phyloP scores from a whole-genome alignment of 2,113 vertebrate genomes.

The Perccottus glenii region DNA sequence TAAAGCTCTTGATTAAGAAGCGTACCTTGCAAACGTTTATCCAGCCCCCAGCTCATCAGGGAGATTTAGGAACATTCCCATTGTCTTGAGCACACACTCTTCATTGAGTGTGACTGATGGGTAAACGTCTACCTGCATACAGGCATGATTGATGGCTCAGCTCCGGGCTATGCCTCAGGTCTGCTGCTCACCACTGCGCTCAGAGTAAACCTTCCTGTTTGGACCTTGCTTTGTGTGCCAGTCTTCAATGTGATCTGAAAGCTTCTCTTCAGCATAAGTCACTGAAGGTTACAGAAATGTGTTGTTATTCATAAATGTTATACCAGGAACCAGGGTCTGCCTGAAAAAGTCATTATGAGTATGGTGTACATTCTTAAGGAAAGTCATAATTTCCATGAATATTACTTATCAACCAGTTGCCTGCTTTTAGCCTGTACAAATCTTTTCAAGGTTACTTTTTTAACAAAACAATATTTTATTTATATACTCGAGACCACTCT shows the following conservation, averaged over 20 bases:
- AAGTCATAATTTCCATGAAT: constrained; percentile 38
- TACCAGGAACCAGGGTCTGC: constrained; percentile 30
- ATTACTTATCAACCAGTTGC: neutral
- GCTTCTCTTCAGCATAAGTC: constrained; percentile 6
- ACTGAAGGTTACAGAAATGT: neutral
- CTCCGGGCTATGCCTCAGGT: constrained; percentile 53
- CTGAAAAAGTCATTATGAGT: constrained; percentile 64
- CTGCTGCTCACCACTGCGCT: constrained; percentile 31
- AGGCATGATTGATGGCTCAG: constrained; percentile 71
- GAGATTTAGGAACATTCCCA: constrained; percentile 64
- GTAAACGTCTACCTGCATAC: constrained; percentile 71
- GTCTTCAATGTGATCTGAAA: neutral
- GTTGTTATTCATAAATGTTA: constrained; percentile 22
- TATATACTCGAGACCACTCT: no score
- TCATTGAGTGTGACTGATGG: constrained; percentile 72
- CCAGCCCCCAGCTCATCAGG: constrained; percentile 56
- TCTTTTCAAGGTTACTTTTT: neutral
- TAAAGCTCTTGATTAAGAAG: constrained; percentile 65
- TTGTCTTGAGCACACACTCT: constrained; percentile 65
- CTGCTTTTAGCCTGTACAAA: neutral
- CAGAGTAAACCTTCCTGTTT: constrained; percentile 33
- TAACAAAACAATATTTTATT: no score
- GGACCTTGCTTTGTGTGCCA: constrained; percentile 20
- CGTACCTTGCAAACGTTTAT: constrained; percentile 73
- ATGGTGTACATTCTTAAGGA: constrained; percentile 40